Evolutionary conservation across 1,140 invertebrate species (phyloP), one percentile per base, ranked within the genome.

Genomic region (Caenorhabditis inopinata): DNA sequence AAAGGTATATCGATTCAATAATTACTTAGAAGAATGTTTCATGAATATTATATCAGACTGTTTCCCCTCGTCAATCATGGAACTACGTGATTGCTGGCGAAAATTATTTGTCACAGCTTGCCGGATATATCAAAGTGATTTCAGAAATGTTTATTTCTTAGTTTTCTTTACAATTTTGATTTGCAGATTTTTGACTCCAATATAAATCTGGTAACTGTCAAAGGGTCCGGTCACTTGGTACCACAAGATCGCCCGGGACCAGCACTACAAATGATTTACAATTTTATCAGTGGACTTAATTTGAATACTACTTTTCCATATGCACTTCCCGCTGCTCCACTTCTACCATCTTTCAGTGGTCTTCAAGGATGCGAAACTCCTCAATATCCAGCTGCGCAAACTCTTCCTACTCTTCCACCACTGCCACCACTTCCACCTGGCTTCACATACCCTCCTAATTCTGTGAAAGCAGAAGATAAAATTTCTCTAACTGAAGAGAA

Each of bases 161-260:
- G 38, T 7, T 7, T 5, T 42, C 5, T 42, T 14, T 7, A 5
- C 5, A 5, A 42, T 42, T 42, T 6, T 4, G 16, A 12, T 35
- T 4, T 32, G 29, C 35, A 42, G 58, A 21, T 47, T 7, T 75
- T 49, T 16, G 73, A 75, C 4, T 79, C 58, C 27, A 79, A 79
- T 21, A n/a, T 79, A 0, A 51, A 62, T 4, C 32, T 79, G 18
- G 73, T 79, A 1, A 79, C 78, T 23, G 78, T 79, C 23, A 79
- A 79, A 21, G 78, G 78, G 27, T 90, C 32, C 79, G 91, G 91
- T 73, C 91, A 91, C 85, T 91, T 91, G 90, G 91, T 91, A 5
- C 91, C 91, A 2, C 86, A 88, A 79, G 90, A 91, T 83, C 88
- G 89, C 81, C 90, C 91, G 51, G 84, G 83, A 14, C 87, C 86